Percentiles rank a stretch among this genome's conserved stretches.
Evolutionary conservation across 2,888 invertebrate species (phyloP).

Genomic region (Cremastinae sp.): DNA sequence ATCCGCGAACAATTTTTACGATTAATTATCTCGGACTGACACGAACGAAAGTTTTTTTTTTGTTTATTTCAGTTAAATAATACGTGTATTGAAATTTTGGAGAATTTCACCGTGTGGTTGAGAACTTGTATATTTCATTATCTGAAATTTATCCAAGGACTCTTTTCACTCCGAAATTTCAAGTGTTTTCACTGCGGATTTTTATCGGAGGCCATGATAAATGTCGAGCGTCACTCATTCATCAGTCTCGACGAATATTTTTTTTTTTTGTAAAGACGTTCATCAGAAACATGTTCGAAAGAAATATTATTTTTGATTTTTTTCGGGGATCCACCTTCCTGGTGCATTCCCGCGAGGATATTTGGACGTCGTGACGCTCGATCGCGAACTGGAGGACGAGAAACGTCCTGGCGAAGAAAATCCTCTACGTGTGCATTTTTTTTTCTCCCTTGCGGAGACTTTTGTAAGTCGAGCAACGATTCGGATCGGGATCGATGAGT

Average conservation of each 20-base stretch:
- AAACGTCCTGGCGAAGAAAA: too few relatives aligned
- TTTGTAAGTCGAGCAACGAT: slow-evolving; percentile 41
- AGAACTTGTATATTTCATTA: too few relatives aligned
- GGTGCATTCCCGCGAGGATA: neutral
- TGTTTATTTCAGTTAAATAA: too few relatives aligned
- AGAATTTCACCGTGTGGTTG: too few relatives aligned
- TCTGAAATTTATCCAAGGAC: too few relatives aligned
- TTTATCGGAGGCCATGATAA: neutral
- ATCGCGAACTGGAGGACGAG: slow-evolving; percentile 15
- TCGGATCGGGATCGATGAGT: slow-evolving; percentile 64
- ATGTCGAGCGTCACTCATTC: neutral
- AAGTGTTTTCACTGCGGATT: too few relatives aligned
- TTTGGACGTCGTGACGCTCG: slow-evolving; percentile 15
- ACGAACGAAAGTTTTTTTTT: too few relatives aligned
- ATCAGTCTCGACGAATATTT: neutral
- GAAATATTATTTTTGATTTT: too few relatives aligned
- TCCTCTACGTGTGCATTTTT: slow-evolving; percentile 3
- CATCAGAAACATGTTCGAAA: too few relatives aligned
- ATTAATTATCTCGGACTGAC: too few relatives aligned
- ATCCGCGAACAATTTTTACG: too few relatives aligned
- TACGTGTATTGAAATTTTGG: too few relatives aligned
- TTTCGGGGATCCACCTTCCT: neutral
- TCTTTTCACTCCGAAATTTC: neutral
- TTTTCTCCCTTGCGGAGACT: slow-evolving; percentile 18
- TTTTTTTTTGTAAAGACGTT: neutral